phyloP scores from a whole-genome alignment of 2,888 invertebrate genomes.

The Caenorhabditis sp. region DNA sequence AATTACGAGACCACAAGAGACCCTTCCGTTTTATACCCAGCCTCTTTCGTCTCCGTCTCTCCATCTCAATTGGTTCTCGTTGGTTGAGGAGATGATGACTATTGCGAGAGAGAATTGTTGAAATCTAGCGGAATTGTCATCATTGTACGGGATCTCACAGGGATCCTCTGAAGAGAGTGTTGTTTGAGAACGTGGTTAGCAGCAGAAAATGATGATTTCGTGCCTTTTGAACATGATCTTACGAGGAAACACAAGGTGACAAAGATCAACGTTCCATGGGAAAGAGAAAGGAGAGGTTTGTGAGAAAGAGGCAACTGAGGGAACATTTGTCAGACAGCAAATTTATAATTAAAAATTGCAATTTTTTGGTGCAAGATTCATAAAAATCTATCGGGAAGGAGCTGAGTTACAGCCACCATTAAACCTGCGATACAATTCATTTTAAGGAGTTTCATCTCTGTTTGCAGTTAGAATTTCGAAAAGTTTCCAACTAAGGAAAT shows the following conservation, averaged over 20 bases:
- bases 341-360: no score
- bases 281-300: no score
- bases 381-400: no score
- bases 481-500: no score
- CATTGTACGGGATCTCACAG: conserved; percentile 1
- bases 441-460: no score
- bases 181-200: background rate
- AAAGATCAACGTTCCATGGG: background rate
- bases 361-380: no score
- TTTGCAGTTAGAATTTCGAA: no score
- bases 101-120: background rate
- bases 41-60: conserved; percentile 11
- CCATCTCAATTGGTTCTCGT: background rate
- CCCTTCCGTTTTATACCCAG: conserved; percentile 8
- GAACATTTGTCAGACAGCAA: no score
- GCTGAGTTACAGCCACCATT: no score
- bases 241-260: background rate
- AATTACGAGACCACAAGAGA: background rate
- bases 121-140: conserved; percentile 6
- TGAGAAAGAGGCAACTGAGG: no score
- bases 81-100: conserved; percentile 16
- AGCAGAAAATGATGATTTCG: background rate
- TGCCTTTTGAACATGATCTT: background rate
- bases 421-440: no score
- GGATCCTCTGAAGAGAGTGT: background rate